These are phyloP conservation scores for Scrobipalpa costella DNA, from an alignment of 2,888 invertebrate genomes.

Conservation along the genomic window DNA sequence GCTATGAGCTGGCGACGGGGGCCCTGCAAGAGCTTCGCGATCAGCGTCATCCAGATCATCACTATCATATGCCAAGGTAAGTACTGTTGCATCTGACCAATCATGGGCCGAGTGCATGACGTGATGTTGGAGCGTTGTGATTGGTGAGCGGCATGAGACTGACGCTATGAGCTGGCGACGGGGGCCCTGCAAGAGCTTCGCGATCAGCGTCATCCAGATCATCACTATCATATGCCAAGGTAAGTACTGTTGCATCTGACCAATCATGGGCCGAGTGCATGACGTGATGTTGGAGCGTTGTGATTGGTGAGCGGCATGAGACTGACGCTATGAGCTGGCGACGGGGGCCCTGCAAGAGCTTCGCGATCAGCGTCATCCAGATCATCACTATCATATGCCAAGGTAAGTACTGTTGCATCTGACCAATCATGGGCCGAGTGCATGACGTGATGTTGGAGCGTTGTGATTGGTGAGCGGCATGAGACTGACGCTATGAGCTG, in stretches of 20 bases:
- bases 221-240: conserved; percentile 83
- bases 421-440: conserved; percentile 17
- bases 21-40: conserved; percentile 74
- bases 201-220: conserved; percentile 82
- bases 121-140: conserved; percentile 21
- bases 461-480: conserved; percentile 33
- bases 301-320: conserved; percentile 37
- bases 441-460: conserved; percentile 9
- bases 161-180: conserved; percentile 62
- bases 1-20: conserved; percentile 65
- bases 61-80: conserved; percentile 83
- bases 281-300: conserved; percentile 16
- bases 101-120: conserved; percentile 21
- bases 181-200: conserved; percentile 71
- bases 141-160: conserved; percentile 41
- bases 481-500: conserved; percentile 58
- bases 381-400: conserved; percentile 83
- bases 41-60: conserved; percentile 82
- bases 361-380: conserved; percentile 81
- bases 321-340: conserved; percentile 59
- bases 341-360: conserved; percentile 69
- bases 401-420: conserved; percentile 55
- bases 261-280: conserved; percentile 23
- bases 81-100: conserved; percentile 2
- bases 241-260: conserved; percentile 39